Evolutionary conservation across 2,797 vertebrate genomes (phyloP), one percentile per base, ranked within the genome.

Genomic region (Nyctibius grandis): DNA sequence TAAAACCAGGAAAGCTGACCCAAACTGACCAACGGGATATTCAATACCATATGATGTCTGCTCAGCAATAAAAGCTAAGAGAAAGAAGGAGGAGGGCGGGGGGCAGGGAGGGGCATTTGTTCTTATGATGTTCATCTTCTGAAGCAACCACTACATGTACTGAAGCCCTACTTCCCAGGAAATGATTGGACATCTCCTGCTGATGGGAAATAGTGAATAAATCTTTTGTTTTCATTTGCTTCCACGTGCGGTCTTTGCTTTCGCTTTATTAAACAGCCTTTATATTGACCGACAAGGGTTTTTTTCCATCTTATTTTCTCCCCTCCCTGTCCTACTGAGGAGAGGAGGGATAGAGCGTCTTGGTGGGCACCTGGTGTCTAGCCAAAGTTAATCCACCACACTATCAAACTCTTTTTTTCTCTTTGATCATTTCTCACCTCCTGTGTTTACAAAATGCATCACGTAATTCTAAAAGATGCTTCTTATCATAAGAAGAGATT

Each of bases 81-180:
- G 20, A 28, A 48, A 61, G 6, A 48, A 61, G 6, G 28, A 42
- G 26, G 5, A 44, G 22, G 7, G n/a, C 5, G 12, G 15, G 3
- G 1, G n/a, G n/a, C n/a, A n/a, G n/a, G n/a, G n/a, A n/a, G n/a
- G 5, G 3, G 6, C 8, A 40, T 73, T 56, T 4, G 0, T 23
- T 70, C 4, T 36, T 48, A 23, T 0, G 0, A 15, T 3, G 8
- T 75, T 75, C 65, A 15, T 33, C 34, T n/a, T 57, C 19, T 2
- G 2, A 12, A 85, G 28, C 14, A 88, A 20, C 28, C 0, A 0
- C 23, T 51, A 19, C 0, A 2, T 1, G 2, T 40, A 22, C 22
- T 51, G 26, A 70, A 38, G 4, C 21, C 11, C 15, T 64, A 4
- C 12, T 42, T 42, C 18, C 54, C 0, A 1, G 25, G 29, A 48